Evolutionary conservation across 2,888 invertebrate species (phyloP), one percentile per base, ranked within the genome.

Genomic region (Sesamia inferens): DNA sequence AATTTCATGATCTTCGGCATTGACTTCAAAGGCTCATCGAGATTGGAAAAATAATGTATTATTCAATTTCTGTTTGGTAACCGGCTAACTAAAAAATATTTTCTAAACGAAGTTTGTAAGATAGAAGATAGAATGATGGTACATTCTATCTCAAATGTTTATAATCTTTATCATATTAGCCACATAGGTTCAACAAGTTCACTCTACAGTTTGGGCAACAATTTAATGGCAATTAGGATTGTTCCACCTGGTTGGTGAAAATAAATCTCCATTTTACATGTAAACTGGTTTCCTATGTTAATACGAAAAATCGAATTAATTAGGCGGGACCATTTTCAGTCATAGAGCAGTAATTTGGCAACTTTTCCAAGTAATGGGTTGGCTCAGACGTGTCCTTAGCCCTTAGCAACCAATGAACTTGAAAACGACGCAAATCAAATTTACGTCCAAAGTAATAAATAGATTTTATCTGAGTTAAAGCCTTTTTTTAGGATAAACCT

Each of bases 231-330:
- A 81, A 87, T 89, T 86, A 88, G 72, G 74, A 62, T 68, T 65
- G 69, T 72, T 69, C 39, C 71, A 59, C 71, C 65, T 66, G 74
- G 82, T 81, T 75, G 81, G 68, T 63, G 68, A 69, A 76, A 73
- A 81, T 83, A 85, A 86, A 88, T 86, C 87, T 78, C 81, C 48
- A 78, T 82, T 86, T 87, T 76, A 74, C 78, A 88, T 84, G 83
- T 79, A 84, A 89, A 88, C 86, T 82, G 80, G 83, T 78, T 87
- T 87, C 83, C 68, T 85, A 87, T 88, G 88, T 77, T 82, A 87
- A 88, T 88, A 63, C 51, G 54, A 67, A 74, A 83, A 87, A 74
- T 70, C 71, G 78, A 86, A 89, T 87, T 88, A 87, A 74, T 78
- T 73, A 84, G 79, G 75, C 77, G 63, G 71, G 72, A 81, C 66